Conservation (phyloP, 2,888 invertebrate species). For the Lasioglossum figueresi region DNA sequence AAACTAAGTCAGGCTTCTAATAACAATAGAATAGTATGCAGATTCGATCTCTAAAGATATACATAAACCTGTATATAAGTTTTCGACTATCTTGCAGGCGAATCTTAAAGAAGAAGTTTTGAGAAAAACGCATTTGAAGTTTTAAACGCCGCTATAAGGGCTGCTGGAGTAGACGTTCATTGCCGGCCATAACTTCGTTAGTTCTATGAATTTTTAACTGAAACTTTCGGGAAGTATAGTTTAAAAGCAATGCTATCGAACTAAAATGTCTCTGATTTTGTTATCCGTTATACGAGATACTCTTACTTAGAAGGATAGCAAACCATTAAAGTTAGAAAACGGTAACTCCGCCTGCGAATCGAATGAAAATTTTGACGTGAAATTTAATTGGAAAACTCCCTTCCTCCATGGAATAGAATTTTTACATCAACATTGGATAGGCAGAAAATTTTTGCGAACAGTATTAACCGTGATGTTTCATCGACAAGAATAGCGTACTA, state of each 20-base stretch:
- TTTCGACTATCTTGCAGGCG: neutral
- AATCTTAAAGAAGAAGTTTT: neutral
- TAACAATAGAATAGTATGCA: neutral
- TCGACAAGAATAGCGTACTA: neutral
- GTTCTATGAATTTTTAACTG: neutral
- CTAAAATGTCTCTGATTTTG: neutral
- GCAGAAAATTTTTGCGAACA: neutral
- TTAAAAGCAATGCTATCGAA: neutral
- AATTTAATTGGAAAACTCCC: neutral
- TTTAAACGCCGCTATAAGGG: neutral
- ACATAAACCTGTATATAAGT: neutral
- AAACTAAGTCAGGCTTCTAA: neutral
- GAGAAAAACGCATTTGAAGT: neutral
- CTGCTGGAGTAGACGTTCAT: neutral
- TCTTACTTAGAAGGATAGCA: neutral
- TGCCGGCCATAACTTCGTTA: slow-evolving; percentile 1
- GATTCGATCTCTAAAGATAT: neutral
- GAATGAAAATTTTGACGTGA: neutral
- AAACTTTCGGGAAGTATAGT: neutral
- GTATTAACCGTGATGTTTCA: neutral
- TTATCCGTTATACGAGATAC: neutral
- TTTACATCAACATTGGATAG: neutral
- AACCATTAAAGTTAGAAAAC: neutral
- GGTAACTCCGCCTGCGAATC: neutral
- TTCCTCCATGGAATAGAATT: neutral